phyloP scores from a whole-genome alignment of 2,113 vertebrate genomes.

The Ondatra zibethicus region DNA sequence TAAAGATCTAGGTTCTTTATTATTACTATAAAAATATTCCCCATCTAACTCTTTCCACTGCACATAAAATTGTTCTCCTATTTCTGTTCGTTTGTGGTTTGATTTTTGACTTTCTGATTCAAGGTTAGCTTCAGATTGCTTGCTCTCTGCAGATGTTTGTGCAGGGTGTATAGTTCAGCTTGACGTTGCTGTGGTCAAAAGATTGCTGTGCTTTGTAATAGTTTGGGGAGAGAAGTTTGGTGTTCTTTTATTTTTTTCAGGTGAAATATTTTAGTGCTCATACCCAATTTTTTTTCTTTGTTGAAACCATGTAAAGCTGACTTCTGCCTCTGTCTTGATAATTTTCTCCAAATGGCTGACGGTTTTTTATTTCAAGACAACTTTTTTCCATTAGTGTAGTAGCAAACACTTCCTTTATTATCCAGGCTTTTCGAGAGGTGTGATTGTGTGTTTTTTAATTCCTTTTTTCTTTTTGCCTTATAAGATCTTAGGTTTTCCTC shows the following conservation, averaged over 20 bases:
- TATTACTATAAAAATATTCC: neutral
- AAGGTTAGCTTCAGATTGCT: neutral
- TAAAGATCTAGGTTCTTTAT: neutral
- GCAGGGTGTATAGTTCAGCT: neutral
- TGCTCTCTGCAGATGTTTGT: neutral
- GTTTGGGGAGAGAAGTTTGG: no score
- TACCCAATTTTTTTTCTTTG: neutral
- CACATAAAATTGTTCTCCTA: neutral
- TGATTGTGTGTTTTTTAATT: neutral
- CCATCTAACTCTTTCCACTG: neutral
- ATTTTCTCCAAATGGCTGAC: neutral
- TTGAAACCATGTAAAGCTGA: neutral
- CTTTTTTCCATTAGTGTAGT: neutral
- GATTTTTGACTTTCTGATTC: neutral
- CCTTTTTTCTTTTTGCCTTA: neutral
- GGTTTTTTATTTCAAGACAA: neutral
- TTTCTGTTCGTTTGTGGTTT: neutral
- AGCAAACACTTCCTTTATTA: neutral
- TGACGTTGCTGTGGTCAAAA: neutral
- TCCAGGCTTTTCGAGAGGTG: neutral
- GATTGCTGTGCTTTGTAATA: neutral
- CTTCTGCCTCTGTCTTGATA: neutral
- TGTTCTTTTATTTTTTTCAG: neutral
- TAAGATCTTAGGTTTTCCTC: neutral
- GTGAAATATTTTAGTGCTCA: neutral